These are phyloP conservation scores for Blomia tropicalis DNA, from an alignment of 2,888 invertebrate species.

Conservation along the genomic window DNA sequence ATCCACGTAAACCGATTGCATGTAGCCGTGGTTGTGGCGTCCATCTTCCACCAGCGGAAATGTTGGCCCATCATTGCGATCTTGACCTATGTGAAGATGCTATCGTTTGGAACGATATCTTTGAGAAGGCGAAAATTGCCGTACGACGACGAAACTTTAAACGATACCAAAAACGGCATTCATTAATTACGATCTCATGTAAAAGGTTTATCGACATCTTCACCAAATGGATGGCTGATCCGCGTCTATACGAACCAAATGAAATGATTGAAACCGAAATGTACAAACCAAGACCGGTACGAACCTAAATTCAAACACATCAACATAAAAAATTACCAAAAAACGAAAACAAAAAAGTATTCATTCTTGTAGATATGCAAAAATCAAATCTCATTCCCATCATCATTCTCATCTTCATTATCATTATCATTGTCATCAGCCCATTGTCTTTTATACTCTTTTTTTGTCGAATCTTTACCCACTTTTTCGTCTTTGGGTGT, in stretches of 20 bases:
- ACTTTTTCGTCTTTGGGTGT: too few relatives aligned
- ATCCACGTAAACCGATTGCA: constrained; percentile 19
- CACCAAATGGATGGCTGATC: constrained; percentile 23
- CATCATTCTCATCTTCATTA: background rate
- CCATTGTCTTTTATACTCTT: too few relatives aligned
- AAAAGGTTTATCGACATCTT: constrained; percentile 21
- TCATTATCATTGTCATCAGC: too few relatives aligned
- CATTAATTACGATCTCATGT: constrained; percentile 3
- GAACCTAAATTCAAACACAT: background rate
- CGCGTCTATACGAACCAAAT: background rate
- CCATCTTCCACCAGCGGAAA: background rate
- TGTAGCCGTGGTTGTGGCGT: constrained; percentile 23
- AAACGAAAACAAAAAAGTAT: too few relatives aligned
- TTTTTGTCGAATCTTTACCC: too few relatives aligned
- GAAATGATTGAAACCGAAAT: background rate
- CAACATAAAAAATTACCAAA: background rate
- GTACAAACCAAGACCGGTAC: too few relatives aligned
- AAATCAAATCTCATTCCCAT: background rate
- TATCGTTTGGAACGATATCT: constrained; percentile 20
- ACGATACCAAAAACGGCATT: constrained; percentile 13
- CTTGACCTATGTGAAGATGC: constrained; percentile 22
- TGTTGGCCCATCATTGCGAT: constrained; percentile 20
- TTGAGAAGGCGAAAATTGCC: constrained; percentile 10
- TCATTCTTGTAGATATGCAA: background rate
- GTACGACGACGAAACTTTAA: constrained; percentile 17